Evolutionary conservation across 2,113 vertebrate species (phyloP), one percentile per base, ranked within the genome.

Genomic region (Tangachromis dhanisi): DNA sequence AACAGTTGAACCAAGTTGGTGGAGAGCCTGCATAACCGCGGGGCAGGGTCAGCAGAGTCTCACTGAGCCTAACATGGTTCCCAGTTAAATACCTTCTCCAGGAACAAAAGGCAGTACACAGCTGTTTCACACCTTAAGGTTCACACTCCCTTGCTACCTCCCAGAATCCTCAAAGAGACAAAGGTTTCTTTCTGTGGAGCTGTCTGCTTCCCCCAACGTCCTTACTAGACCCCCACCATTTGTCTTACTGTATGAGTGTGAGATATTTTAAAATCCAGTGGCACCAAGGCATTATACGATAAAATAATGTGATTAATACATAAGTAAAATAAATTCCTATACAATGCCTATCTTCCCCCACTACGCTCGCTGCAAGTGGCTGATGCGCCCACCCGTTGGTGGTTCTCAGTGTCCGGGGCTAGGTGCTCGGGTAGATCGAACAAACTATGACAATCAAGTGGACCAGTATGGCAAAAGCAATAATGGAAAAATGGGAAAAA

Each of bases 111-210:
- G 54, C 2, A 55, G 53, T 57, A 57, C 54, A 57, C 54, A 57
- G 54, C 54, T 57, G 21, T 55, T 55, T 55, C 54, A 51, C 33
- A 33, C 33, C 33, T 33, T 33, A 33, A 33, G 33, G 33, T 47
- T 47, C 45, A 53, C 11, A 55, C 54, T 55, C 11, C 54, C 24
- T 26, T 55, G 54, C 54, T 55, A 14, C 54, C 54, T 55, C 21
- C 21, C 54, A 57, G 54, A 57, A 21, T 57, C 54, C 54, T 57
- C 54, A 8, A 26, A 57, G 54, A 57, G 54, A 26, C 54, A 57
- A 26, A 57, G 0, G 1, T 26, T 26, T 57, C 21, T 57, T 57
- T 3, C 54, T 57, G 54, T 26, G 0, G 3, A 57, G 54, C 0
- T 26, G 21, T 14, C 54, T 57, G 54, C 54, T 57, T 57, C 21